Base-by-base conservation (phyloP, 2,113 vertebrate genomes). In the Perca schrenkii region DNA sequence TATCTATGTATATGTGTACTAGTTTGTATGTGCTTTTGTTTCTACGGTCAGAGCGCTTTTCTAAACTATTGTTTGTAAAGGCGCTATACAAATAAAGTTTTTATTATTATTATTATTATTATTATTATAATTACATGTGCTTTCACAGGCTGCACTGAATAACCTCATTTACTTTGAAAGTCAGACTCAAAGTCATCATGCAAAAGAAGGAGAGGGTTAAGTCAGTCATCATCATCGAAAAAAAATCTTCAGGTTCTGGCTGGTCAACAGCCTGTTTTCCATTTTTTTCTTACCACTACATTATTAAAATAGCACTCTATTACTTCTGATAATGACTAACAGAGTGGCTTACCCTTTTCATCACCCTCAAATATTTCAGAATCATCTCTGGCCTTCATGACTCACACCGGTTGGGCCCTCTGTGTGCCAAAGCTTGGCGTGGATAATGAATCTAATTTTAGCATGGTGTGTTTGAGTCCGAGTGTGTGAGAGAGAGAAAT, bases 361-460 rank as follows among this genome's bases (percentile, higher is more conserved):
- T 71, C 58, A 21, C 50, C 68, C 49, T 54, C 6, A 47, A 19
- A 81, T 74, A 85, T 66, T 85, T 79, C n/a, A 73, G 60, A 65
- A 66, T 50, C 63, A 40, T 82, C 72, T 76, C 36, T 46, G 74
- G 83, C 73, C 62, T 58, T 36, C 69, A 10, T 89, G 91, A 85
- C 58, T 90, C 74, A 72, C 8, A 1, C 69, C 79, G 76, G 58
- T 73, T 49, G 65, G 78, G 83, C 63, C 82, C 82, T 82, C 77
- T 76, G 68, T 68, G 88, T 79, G 86, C 84, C 84, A 88, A 52
- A 81, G 74, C 80, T 73, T 66, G 75, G 46, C 83, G 47, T 86
- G 69, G 89, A 89, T 89, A 90, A 93, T 94, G 82, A 74, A 83
- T 91, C 90, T 91, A 89, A 90, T 90, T 94, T 93, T 88, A 95